Evolutionary conservation across 2,113 vertebrate species (phyloP).

Genomic region (Notothenia coriiceps): DNA sequence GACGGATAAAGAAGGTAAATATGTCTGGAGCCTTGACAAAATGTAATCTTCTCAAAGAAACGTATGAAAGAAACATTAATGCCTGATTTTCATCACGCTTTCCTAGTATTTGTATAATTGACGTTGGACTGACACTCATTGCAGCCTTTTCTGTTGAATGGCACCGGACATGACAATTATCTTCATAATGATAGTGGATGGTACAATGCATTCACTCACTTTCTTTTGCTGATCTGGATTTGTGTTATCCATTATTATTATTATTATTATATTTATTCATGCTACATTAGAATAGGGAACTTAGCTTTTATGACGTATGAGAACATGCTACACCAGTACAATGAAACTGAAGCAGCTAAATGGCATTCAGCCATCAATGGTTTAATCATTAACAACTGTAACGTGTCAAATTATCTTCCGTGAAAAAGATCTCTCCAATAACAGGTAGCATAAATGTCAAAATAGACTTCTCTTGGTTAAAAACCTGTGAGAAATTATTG

Average conservation of each 20-base stretch:
- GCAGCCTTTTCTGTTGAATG: not conserved
- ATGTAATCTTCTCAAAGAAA: not conserved
- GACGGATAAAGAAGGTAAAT: not conserved
- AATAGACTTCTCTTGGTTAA: not conserved
- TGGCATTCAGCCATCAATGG: not conserved
- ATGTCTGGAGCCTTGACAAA: not conserved
- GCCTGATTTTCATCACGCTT: not conserved
- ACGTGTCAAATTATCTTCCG: not conserved
- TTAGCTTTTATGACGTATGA: not conserved
- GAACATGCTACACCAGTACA: not conserved
- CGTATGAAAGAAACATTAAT: not conserved
- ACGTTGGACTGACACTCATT: not conserved
- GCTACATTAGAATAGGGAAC: not conserved
- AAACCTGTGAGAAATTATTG: not conserved
- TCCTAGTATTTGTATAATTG: too few relatives aligned
- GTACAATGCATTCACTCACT: not conserved
- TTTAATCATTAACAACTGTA: not conserved
- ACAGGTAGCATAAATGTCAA: not conserved
- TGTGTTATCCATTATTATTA: not conserved
- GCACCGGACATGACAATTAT: not conserved
- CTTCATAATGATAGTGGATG: not conserved
- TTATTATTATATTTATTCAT: too few relatives aligned
- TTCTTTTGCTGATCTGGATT: not conserved
- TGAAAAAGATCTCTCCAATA: not conserved
- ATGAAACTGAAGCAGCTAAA: not conserved